Evolutionary conservation across 2,797 vertebrate genomes (phyloP).

Genomic region (Semaprochilodus insignis): DNA sequence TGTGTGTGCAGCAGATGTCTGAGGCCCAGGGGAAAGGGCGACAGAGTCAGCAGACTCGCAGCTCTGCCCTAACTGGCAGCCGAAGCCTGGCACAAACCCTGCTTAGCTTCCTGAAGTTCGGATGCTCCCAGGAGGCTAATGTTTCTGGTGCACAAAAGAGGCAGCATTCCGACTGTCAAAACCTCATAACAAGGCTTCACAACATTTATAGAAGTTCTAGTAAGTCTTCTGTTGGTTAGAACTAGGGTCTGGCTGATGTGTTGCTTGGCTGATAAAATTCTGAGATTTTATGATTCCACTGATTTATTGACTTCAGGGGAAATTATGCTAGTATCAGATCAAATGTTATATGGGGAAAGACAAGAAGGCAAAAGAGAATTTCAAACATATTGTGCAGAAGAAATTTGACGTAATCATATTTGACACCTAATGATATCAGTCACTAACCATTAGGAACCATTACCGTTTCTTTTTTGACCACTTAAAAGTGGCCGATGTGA

Average conservation of each 20-base stretch:
- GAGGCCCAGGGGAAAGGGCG: constrained; percentile 21
- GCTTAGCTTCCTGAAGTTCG: constrained; percentile 16
- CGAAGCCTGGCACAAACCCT: constrained; percentile 43
- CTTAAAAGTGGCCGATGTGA: no score
- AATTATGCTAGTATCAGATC: background rate
- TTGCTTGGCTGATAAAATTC: background rate
- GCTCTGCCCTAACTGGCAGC: constrained; percentile 34
- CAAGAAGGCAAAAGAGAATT: no score
- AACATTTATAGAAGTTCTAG: background rate
- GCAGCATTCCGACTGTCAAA: constrained; percentile 30
- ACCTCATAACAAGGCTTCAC: constrained; percentile 1
- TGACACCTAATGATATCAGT: no score
- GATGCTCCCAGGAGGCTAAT: constrained; percentile 57
- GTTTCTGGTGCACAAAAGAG: constrained; percentile 52
- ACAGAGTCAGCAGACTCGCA: constrained; percentile 36
- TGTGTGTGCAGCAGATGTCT: constrained; percentile 39
- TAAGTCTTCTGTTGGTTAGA: background rate
- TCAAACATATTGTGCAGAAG: no score
- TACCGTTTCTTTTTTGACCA: no score
- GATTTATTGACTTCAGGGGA: background rate
- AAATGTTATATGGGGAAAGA: no score
- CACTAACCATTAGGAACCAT: no score
- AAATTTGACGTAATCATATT: no score
- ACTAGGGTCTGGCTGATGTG: background rate
- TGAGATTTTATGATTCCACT: no score